Base-by-base conservation (phyloP, 2,797 vertebrate genomes). In the Poecilia gillii region DNA sequence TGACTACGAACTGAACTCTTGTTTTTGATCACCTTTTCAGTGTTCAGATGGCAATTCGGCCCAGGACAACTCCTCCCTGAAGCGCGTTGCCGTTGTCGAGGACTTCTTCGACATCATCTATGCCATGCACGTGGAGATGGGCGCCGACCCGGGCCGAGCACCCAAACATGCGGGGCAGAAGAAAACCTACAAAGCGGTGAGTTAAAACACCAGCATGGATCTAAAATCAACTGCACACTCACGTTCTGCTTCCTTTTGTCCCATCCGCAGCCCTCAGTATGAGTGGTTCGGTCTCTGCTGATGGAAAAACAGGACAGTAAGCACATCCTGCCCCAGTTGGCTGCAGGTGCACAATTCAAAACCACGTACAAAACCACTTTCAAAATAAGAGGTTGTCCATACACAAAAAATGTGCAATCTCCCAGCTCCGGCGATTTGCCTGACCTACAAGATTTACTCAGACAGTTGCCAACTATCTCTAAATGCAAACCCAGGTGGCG, bases 91-190 rank as follows among this genome's bases (percentile, higher is more conserved):
- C 0, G 98, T 99, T 93, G 98, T 99, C 82, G 98, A 99, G 93
- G 98, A 99, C 94, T 99, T 99, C 96, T 99, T 99, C 85, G 98
- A 99, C 96, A 99, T 99, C 96, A 99, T 99, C 93, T 99, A 99
- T 89, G 98, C 98, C 82, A 99, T 99, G 98, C 98, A 99, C 77
- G 98, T 99, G 94, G 98, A 99, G 96, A 98, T 97, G 95, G 97
- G 97, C 0, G 96, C 96, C 0, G 98, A 99, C 90, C 97, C 97
- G 0, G 97, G 97, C 90, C 96, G 97, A 92, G 97, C 97, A 76
- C 97, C 98, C 88, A 99, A 99, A 93, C 98, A 99, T 75, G 98
- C 98, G 0, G 98, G 98, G 91, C 98, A 99, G 93, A 99, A 99
- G 96, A 99, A 99, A 95, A 99, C 98, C 91, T 99, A 99, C 96